A percentile compares a stretch with the other conserved stretches of the same genome.
Conservation (phyloP, 2,113 vertebrate species). For the Oreochromis aureus region DNA sequence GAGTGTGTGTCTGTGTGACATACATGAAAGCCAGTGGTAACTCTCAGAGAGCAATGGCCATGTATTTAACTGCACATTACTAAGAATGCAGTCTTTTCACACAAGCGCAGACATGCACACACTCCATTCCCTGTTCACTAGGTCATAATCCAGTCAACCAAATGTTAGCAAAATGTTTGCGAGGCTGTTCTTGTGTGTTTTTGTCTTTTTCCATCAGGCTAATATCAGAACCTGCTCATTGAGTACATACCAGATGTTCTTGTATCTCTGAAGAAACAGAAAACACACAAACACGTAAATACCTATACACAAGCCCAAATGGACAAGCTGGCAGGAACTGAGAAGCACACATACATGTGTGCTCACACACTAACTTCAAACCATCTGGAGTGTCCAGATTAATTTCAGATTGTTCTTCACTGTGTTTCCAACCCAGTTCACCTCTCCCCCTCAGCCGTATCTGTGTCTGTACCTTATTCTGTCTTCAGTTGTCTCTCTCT, state of each 20-base stretch:
- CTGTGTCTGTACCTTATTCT: conserved; percentile 31
- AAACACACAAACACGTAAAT: conserved; percentile 15
- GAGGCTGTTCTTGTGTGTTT: not conserved
- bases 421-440: conserved; percentile 65
- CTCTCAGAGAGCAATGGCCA: conserved; percentile 34
- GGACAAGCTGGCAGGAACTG: conserved; percentile 12
- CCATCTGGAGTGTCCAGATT: conserved; percentile 67
- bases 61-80: conserved; percentile 51
- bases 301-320: conserved; percentile 12
- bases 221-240: not conserved
- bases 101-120: not conserved
- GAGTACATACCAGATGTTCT: conserved; percentile 46
- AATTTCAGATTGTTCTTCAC: conserved; percentile 57
- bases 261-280: conserved; percentile 24
- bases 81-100: not conserved
- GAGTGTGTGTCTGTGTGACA: not conserved
- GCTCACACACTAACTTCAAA: conserved; percentile 27
- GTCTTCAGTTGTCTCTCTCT: conserved; percentile 34
- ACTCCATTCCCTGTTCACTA: not conserved
- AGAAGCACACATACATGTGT: not conserved
- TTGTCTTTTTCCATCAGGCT: conserved; percentile 1
- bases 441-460: conserved; percentile 48
- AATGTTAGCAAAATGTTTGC: not conserved
- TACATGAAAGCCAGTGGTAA: conserved; percentile 39
- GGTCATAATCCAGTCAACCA: not conserved